Evolutionary conservation across 2,888 invertebrate genomes (phyloP).

Genomic region (Hypercompe scribonia): DNA sequence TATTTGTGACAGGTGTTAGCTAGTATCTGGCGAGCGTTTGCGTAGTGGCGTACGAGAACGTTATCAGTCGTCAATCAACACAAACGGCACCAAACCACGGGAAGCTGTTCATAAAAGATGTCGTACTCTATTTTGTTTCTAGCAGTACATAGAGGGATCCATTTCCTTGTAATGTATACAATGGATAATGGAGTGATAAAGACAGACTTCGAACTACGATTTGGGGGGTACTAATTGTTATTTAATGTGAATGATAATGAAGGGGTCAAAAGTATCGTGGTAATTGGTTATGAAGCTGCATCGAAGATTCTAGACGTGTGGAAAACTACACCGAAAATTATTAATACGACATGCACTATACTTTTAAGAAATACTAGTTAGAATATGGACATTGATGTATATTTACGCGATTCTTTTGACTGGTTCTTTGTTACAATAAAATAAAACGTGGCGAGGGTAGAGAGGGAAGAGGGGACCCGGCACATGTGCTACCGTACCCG

Average conservation of each 20-base stretch:
- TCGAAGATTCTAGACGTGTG: neutral
- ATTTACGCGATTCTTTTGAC: neutral
- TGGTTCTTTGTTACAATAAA: slow-evolving; percentile 7
- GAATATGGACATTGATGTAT: too few species aligned
- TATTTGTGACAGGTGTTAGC: slow-evolving; percentile 34
- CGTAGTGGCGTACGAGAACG: slow-evolving; percentile 11
- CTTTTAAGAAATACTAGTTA: neutral
- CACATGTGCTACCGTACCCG: slow-evolving; percentile 23
- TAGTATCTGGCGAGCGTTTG: slow-evolving; percentile 17
- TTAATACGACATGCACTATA: neutral
- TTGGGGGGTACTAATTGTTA: neutral
- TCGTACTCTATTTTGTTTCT: slow-evolving; percentile 2
- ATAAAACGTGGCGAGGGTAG: slow-evolving; percentile 22
- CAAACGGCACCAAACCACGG: slow-evolving; percentile 24
- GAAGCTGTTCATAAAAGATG: slow-evolving; percentile 30
- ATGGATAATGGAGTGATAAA: neutral
- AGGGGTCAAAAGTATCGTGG: neutral
- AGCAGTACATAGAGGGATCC: neutral
- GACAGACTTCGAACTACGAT: neutral
- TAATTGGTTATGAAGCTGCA: neutral
- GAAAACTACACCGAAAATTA: neutral
- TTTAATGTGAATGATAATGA: neutral
- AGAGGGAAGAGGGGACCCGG: neutral
- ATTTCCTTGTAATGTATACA: neutral
- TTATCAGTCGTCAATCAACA: slow-evolving; percentile 32